phyloP scores from a whole-genome alignment of 2,888 invertebrate genomes.

The Saturnia japonica region DNA sequence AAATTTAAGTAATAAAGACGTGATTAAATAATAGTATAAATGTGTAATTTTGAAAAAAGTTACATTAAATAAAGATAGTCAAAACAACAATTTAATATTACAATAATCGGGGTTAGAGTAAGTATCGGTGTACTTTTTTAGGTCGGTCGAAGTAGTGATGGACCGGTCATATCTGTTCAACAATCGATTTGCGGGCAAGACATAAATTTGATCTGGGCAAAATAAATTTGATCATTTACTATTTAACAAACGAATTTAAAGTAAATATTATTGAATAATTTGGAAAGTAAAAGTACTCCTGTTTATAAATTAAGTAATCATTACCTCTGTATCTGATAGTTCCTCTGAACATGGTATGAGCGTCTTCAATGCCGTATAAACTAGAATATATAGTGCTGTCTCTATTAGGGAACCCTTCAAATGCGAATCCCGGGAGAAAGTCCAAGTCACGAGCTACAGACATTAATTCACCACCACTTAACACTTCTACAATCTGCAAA shows the following conservation, averaged over 20 bases:
- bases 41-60: no score
- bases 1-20: no score
- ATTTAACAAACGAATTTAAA: no score
- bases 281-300: background rate
- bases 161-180: no score
- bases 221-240: no score
- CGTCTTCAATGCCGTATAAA: slow-evolving; percentile 93
- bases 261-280: background rate
- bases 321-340: slow-evolving; percentile 93
- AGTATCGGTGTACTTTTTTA: no score
- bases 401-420: slow-evolving; percentile 98
- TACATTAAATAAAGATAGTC: no score
- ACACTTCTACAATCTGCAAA: slow-evolving; percentile 90
- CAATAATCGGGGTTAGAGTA: background rate
- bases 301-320: background rate
- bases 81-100: background rate
- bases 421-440: slow-evolving; percentile 97
- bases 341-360: slow-evolving; percentile 94
- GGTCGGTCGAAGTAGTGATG: no score
- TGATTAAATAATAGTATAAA: no score
- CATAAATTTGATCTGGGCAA: no score
- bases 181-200: no score
- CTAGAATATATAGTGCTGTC: slow-evolving; percentile 95
- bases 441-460: slow-evolving; percentile 89
- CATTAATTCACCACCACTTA: slow-evolving; percentile 94